These are phyloP conservation scores for Hyalella azteca DNA, from an alignment of 2,888 invertebrate species.

Conservation along the genomic window DNA sequence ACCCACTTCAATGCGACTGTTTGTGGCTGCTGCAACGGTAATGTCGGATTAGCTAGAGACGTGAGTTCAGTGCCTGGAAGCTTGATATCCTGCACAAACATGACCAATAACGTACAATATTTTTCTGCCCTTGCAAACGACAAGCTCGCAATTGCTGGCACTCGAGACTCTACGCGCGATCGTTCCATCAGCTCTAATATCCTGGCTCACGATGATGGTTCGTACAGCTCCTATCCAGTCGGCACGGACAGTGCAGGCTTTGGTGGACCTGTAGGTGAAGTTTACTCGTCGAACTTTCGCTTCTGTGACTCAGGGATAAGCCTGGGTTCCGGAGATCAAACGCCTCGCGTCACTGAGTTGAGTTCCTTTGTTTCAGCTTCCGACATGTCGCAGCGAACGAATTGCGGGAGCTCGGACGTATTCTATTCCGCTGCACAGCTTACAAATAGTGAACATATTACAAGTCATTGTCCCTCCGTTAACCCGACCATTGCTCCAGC, in stretches of 20 bases:
- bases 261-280: neutral
- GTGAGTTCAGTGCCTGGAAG: too few species aligned
- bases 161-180: too few species aligned
- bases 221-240: neutral
- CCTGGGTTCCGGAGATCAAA: neutral
- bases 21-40: neutral
- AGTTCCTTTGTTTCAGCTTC: neutral
- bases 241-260: neutral
- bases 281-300: neutral
- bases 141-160: neutral
- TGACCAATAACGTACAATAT: too few species aligned
- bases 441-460: neutral
- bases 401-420: neutral
- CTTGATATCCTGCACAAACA: too few species aligned
- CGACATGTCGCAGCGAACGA: neutral
- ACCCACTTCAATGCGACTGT: neutral
- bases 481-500: neutral
- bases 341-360: neutral
- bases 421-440: neutral
- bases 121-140: neutral
- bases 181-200: too few species aligned
- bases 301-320: neutral
- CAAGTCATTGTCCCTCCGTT: neutral
- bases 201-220: neutral
- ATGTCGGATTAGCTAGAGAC: neutral